Percentiles rank a stretch among this genome's conserved stretches.
Conservation (phyloP, 2,797 vertebrate species). For the Anas bernieri region DNA sequence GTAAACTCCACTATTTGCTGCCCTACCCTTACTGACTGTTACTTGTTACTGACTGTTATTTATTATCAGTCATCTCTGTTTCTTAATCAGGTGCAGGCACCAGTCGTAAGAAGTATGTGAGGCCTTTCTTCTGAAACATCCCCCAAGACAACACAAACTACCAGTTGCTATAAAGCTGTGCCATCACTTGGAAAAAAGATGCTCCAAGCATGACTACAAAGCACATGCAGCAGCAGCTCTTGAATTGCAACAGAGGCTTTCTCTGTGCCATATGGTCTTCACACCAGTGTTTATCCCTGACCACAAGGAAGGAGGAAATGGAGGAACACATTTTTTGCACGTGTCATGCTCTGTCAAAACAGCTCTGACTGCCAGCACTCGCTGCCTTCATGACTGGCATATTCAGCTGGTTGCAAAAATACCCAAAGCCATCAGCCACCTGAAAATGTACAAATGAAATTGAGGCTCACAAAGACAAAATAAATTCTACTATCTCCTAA, state of each 20-base stretch:
- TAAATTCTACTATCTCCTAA: background rate
- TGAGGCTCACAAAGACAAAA: background rate
- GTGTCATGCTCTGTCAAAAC: constrained; percentile 35
- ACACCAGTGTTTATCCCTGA: background rate
- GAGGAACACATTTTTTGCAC: constrained; percentile 24
- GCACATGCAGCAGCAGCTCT: background rate
- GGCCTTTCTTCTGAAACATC: background rate
- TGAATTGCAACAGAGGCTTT: background rate
- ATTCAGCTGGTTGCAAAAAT: background rate
- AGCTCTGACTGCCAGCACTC: background rate
- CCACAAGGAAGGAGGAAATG: background rate
- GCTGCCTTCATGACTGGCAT: background rate
- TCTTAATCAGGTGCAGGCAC: background rate
- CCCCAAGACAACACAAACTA: background rate
- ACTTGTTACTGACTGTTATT: background rate
- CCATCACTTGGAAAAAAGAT: background rate
- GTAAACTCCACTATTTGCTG: background rate
- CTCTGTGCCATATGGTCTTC: background rate
- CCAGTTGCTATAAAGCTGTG: background rate
- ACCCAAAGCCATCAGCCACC: background rate
- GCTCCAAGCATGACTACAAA: background rate
- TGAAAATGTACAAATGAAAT: background rate
- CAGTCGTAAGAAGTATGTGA: background rate
- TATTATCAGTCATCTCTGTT: background rate
- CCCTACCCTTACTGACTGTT: background rate